These are phyloP conservation scores for Aurelia aurita DNA, from an alignment of 30 jellyfish, hydroid and myxozoan species.

Conservation along the genomic window DNA sequence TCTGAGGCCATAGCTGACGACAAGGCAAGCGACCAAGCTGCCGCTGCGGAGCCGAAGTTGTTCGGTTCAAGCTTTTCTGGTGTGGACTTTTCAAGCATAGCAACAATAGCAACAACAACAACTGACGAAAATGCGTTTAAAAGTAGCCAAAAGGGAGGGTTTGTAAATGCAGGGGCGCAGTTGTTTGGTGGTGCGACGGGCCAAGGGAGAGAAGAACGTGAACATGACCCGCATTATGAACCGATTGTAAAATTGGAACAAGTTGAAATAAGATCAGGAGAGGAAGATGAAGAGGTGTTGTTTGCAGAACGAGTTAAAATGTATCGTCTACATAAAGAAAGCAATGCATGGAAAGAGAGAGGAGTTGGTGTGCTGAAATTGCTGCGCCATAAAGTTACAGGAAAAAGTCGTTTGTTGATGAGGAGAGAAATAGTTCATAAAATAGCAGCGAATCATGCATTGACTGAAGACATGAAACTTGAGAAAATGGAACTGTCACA, in stretches of 20 bases:
- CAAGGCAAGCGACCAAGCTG: too few relatives aligned
- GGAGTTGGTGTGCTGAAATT: constrained; percentile 82
- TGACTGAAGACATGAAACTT: constrained; percentile 57
- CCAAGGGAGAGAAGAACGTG: constrained; percentile 25
- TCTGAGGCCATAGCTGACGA: too few relatives aligned
- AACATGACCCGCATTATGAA: constrained; percentile 56
- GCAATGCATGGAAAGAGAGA: constrained; percentile 89
- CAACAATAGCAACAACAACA: too few relatives aligned
- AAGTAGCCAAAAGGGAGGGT: constrained; percentile 33
- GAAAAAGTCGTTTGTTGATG: constrained; percentile 66
- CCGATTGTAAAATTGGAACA: constrained; percentile 80
- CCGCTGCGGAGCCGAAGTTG: not conserved
- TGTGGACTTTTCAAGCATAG: constrained; percentile 72
- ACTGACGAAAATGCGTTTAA: constrained; percentile 14
- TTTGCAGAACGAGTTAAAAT: constrained; percentile 71
- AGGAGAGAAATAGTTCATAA: constrained; percentile 91
- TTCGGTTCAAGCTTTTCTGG: constrained; percentile 68
- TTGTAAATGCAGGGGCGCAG: constrained; percentile 76
- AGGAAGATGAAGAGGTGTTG: constrained; percentile 78
- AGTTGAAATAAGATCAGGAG: constrained; percentile 78
- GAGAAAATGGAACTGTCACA: constrained; percentile 59
- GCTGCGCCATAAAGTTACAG: constrained; percentile 47
- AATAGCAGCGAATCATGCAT: constrained; percentile 85
- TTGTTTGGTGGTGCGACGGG: constrained; percentile 26
- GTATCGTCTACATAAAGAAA: constrained; percentile 63